Percentiles rank a stretch among this genome's conserved stretches.
Conservation (phyloP, 2,797 vertebrate species). For the Pelobates cultripes region DNA sequence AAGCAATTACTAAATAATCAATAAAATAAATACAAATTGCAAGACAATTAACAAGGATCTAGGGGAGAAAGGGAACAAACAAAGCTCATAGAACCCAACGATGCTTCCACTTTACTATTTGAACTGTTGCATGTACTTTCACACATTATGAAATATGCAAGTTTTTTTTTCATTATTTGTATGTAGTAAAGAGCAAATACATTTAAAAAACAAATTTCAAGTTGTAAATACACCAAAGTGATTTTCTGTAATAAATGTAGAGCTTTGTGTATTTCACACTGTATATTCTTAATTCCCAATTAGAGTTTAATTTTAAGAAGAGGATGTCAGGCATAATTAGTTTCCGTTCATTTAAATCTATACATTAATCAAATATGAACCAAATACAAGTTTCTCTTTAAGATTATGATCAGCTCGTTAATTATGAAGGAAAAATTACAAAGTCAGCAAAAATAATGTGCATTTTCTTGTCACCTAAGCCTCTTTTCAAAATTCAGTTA, state of each 20-base stretch:
- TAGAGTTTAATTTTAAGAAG: conserved; percentile 41
- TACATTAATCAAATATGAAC: conserved; percentile 47
- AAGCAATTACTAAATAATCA: too few relatives aligned
- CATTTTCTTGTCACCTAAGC: conserved; percentile 27
- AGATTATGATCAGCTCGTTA: conserved; percentile 51
- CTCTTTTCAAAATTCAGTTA: conserved; percentile 44
- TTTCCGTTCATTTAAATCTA: conserved; percentile 8
- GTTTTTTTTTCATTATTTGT: too few relatives aligned
- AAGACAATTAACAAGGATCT: too few relatives aligned
- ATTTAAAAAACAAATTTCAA: too few relatives aligned
- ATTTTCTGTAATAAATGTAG: conserved; percentile 23
- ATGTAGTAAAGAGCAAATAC: too few relatives aligned
- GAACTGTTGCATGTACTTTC: too few relatives aligned
- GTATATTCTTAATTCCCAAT: conserved; percentile 38
- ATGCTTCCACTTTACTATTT: too few relatives aligned
- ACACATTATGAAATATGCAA: too few relatives aligned
- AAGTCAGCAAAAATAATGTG: conserved; percentile 36
- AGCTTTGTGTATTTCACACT: conserved; percentile 34
- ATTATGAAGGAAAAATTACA: conserved; percentile 23
- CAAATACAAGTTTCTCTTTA: conserved; percentile 47
- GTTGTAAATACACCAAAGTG: not conserved
- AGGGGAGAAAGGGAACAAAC: too few relatives aligned
- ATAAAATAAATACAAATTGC: too few relatives aligned
- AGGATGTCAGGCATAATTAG: conserved; percentile 27
- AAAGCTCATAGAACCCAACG: too few relatives aligned